These are phyloP conservation scores for Lasioglossum malachurum DNA, from an alignment of 2,888 invertebrate genomes.

Conservation along the genomic window DNA sequence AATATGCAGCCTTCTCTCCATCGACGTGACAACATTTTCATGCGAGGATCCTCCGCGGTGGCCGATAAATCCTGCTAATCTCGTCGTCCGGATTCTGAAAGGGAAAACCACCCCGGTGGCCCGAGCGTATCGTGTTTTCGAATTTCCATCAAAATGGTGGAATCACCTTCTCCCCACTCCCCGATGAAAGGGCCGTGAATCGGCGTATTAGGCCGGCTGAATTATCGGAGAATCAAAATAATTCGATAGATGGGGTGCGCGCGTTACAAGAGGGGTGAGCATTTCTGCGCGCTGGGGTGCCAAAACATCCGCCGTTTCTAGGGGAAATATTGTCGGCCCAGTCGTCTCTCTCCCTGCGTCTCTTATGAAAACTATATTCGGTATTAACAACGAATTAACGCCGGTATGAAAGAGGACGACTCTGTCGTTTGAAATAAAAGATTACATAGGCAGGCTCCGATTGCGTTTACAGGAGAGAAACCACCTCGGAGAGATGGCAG, in stretches of 20 bases:
- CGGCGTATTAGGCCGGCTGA: constrained; percentile 79
- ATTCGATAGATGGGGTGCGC: constrained; percentile 81
- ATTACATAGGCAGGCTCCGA: too few species aligned
- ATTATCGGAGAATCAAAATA: constrained; percentile 84
- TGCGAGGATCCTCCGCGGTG: not conserved
- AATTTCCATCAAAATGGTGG: constrained; percentile 73
- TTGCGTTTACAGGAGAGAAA: not conserved
- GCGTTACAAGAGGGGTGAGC: constrained; percentile 76
- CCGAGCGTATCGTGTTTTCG: constrained; percentile 54
- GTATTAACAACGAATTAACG: not conserved
- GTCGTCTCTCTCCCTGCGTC: constrained; percentile 37
- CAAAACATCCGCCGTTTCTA: constrained; percentile 72
- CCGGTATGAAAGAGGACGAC: not conserved
- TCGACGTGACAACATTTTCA: constrained; percentile 4
- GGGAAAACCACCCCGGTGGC: constrained; percentile 31
- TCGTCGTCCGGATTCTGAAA: constrained; percentile 39
- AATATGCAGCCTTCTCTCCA: not conserved
- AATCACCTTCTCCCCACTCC: constrained; percentile 54
- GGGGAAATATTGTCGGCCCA: constrained; percentile 66
- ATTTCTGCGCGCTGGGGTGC: constrained; percentile 73
- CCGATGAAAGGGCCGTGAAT: constrained; percentile 60
- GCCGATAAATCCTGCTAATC: constrained; percentile 60
- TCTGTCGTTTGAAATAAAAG: not conserved
- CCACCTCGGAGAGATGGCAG: not conserved
- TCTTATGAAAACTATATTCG: not conserved